Base-by-base conservation (phyloP, 2,113 vertebrate genomes). In the Calonectris borealis region DNA sequence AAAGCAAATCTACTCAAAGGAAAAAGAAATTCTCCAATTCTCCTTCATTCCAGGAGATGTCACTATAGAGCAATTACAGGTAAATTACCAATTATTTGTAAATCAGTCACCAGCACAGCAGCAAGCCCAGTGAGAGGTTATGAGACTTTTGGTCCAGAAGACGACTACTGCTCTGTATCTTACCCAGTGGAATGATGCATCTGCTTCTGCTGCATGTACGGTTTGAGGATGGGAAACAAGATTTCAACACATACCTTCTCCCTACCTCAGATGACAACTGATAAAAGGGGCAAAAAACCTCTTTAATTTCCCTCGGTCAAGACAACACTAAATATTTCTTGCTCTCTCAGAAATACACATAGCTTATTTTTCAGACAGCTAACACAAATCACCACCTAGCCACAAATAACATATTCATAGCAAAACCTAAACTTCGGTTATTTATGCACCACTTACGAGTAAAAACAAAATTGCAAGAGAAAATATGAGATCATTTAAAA, bases 121-220 rank as follows among this genome's bases (percentile, higher is more conserved):
- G 57, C 36, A 65, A n/a, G 32, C 6, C 25, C 1, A 0, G 16
- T 6, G 26, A 44, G 19, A 77, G 55, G 12, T 13, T 46, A 25
- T 2, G 44, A 69, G 26, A 46, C 34, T 66, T 75, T 1, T 76
- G 66, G 40, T 60, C 26, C 57, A 81, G 22, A 25, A 31, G 36
- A 38, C 0, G 1, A 38, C 4, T 8, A 20, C 7, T 54, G n/a
- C 10, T 34, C 38, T n/a, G 16, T 44, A 1, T 55, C 58, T 68
- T 14, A 20, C 31, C 24, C 49, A 8, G 13, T 10, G 36, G 61
- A 76, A 73, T 6, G 22, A 58, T 16, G 36, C 27, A 61, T 31
- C 78, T 61, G n/a, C 48, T 72, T 36, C 61, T 9, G 11, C 34
- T 83, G 40, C 22, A 17, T 0, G 3, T 7, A 34, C 3, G 7